Base-by-base conservation (phyloP, 1,140 invertebrate species). In the Coelopa frigida region DNA sequence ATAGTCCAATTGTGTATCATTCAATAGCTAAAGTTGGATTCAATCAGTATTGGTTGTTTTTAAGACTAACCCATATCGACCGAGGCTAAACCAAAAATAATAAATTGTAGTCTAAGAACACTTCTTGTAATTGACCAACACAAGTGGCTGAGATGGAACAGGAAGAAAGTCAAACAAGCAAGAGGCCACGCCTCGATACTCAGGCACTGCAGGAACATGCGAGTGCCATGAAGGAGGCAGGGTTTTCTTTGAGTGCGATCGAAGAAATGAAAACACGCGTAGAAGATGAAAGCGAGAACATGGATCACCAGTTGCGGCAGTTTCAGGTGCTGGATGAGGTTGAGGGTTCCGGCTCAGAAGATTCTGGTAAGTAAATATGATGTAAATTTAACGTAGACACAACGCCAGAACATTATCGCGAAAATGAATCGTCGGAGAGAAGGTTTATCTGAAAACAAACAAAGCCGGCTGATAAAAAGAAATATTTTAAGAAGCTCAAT, bases 281-380 rank as follows among this genome's bases (percentile, higher is more conserved):
- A 5, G 58, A 61, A 15, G 59, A 55, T 5, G 61, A 59, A 29
- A 54, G 48, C 8, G 56, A 58, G 29, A 49, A 54, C 1, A 52
- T 62, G 23, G 60, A 66, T 44, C 55, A 68, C 39, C 60, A 66
- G 44, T 50, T 78, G 32, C 67, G 78, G 35, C 78, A 85, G 50
- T 89, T 88, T 65, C 82, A 87, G 57, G 80, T 89, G 20, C 66
- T 89, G 18, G 86, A 89, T 65, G 86, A 89, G 69, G 75, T 85
- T 11, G 78, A 76, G 51, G 72, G 71, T 29, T 72, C 72, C 5
- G 73, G 72, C 52, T 18, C 41, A 7, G 42, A 49, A 4, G 46
- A 48, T 23, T 75, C 75, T 52, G 75, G 77, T 53, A 77, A 77
- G 56, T 74, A 74, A 46, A 71, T 68, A 48, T 65, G 69, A 21